A percentile compares a stretch with the other conserved stretches of the same genome.
Evolutionary conservation across 53 echinoderm and acorn worm genomes (phyloP).

Genomic region (Zoroaster sp.): DNA sequence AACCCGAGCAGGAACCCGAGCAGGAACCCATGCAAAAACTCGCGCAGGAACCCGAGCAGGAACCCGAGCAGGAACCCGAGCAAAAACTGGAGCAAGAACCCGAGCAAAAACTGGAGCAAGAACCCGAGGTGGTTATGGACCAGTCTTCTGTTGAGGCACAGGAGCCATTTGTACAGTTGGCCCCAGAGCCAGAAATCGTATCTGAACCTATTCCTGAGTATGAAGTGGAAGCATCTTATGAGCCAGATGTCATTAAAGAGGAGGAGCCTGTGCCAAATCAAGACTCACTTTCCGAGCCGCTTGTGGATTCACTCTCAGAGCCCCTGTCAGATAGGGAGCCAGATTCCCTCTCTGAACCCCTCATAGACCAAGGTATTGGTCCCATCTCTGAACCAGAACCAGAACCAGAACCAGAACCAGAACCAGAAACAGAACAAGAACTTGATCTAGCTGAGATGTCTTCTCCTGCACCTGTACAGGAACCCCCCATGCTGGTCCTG

Average conservation of each 20-base stretch:
- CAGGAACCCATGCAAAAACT: no score
- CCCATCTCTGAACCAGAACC: slow-evolving; percentile 32
- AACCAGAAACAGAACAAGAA: slow-evolving; percentile 17
- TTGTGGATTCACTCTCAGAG: slow-evolving; percentile 49
- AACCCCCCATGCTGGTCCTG: not conserved
- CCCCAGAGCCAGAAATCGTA: slow-evolving; percentile 32
- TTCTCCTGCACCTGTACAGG: not conserved
- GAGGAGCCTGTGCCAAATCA: slow-evolving; percentile 38
- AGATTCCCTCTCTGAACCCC: slow-evolving; percentile 45
- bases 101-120: not conserved
- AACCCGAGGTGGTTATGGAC: not conserved
- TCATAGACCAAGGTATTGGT: slow-evolving; percentile 25
- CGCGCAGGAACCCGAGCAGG: not conserved
- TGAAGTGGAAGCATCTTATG: slow-evolving; percentile 6
- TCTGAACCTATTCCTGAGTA: slow-evolving; percentile 24
- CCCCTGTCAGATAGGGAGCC: slow-evolving; percentile 48
- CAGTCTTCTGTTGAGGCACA: slow-evolving; percentile 1
- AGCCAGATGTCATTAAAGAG: slow-evolving; percentile 29
- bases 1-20: slow-evolving; percentile 1
- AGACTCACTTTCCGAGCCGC: slow-evolving; percentile 31
- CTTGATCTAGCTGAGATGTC: not conserved
- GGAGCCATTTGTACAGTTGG: not conserved
- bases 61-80: slow-evolving; percentile 1
- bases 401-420: slow-evolving; percentile 40
- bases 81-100: slow-evolving; percentile 4